These are phyloP conservation scores for Alca torda DNA, from an alignment of 2,797 vertebrate species.

Conservation along the genomic window DNA sequence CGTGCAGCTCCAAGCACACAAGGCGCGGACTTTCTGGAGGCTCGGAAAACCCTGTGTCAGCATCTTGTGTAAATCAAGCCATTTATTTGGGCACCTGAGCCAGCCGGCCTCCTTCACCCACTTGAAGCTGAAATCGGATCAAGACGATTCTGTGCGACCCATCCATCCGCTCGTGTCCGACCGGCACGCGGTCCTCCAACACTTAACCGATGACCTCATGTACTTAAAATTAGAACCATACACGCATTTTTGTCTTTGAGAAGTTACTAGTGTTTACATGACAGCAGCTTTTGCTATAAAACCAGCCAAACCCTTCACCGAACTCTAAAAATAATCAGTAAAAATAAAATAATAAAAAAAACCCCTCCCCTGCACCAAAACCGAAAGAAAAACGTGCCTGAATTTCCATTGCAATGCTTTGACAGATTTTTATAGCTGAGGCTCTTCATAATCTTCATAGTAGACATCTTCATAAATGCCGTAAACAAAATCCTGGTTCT, in stretches of 20 bases:
- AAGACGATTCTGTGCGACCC: fast-evolving
- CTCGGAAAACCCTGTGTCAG: not conserved
- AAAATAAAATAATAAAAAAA: not conserved
- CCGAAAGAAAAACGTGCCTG: not conserved
- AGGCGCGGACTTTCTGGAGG: not conserved
- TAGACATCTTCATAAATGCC: not conserved
- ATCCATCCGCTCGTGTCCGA: not conserved
- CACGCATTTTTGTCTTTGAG: not conserved
- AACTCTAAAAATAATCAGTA: not conserved
- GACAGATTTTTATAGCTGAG: not conserved
- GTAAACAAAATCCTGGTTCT: not conserved
- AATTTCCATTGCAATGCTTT: not conserved
- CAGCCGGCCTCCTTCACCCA: not conserved
- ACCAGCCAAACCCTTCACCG: not conserved
- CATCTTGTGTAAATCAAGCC: not conserved
- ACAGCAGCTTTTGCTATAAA: not conserved
- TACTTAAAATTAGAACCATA: constrained; percentile 38
- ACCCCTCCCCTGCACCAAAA: not conserved
- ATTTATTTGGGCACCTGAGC: not conserved
- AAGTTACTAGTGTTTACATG: not conserved
- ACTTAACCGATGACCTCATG: not conserved
- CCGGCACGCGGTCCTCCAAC: not conserved
- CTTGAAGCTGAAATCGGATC: not conserved
- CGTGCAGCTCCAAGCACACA: too few relatives aligned
- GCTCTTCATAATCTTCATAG: not conserved